These are phyloP conservation scores for Gibbula magus DNA, from an alignment of 2,888 invertebrate genomes.

Conservation along the genomic window DNA sequence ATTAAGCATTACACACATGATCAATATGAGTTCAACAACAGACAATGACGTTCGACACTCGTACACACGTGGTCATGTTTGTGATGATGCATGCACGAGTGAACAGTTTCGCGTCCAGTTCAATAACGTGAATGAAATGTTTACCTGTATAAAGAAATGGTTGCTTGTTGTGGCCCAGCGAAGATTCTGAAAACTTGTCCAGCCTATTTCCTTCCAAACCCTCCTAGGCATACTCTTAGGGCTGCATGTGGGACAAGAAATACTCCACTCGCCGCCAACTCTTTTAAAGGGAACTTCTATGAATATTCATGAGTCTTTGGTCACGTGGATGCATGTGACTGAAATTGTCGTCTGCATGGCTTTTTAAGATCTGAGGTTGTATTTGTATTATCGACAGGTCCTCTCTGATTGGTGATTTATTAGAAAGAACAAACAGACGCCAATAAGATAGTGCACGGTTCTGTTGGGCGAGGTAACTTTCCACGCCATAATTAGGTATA, in stretches of 20 bases:
- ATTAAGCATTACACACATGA: too few relatives aligned
- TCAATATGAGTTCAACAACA: too few relatives aligned
- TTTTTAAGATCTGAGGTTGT: too few relatives aligned
- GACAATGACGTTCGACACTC: too few relatives aligned
- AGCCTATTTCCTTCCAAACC: slow-evolving; percentile 42
- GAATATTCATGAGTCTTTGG: slow-evolving; percentile 4
- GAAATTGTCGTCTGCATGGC: not conserved
- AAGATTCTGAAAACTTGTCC: slow-evolving; percentile 41
- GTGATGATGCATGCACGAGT: not conserved
- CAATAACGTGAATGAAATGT: not conserved
- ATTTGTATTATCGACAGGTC: too few relatives aligned
- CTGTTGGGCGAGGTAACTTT: too few relatives aligned
- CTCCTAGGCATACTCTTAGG: slow-evolving; percentile 43
- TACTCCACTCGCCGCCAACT: not conserved
- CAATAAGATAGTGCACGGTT: too few relatives aligned
- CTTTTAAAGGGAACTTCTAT: not conserved
- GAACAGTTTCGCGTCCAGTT: not conserved
- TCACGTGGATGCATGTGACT: not conserved
- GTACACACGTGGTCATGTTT: too few relatives aligned
- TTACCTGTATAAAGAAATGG: slow-evolving; percentile 44
- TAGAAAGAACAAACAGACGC: too few relatives aligned
- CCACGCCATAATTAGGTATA: too few relatives aligned
- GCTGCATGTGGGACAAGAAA: not conserved
- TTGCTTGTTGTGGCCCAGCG: slow-evolving; percentile 45
- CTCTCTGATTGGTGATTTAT: too few relatives aligned